Evolutionary conservation across 2,888 invertebrate genomes (phyloP), one percentile per base, ranked within the genome.

Genomic region (Poecilobothrus nobilitatus): DNA sequence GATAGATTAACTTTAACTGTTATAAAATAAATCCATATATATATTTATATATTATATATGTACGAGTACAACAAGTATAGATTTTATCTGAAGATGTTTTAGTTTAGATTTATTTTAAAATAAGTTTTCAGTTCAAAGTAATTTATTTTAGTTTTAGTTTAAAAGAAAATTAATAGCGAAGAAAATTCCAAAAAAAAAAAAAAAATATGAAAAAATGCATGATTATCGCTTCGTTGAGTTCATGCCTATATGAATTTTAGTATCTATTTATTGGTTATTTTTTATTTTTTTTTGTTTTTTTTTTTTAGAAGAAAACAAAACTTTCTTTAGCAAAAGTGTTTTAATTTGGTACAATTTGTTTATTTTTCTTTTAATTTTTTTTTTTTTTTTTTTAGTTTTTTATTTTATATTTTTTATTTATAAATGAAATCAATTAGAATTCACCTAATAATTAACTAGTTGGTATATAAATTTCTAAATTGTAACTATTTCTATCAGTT

Each of bases 391-490:
- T 4, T 27, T 27, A 27, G 27, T 27, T 27, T 27, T 27, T 27
- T 27, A 27, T 27, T 27, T 27, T 27, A 27, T 27, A 27, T 27
- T n/a, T n/a, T n/a, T n/a, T n/a, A n/a, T n/a, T n/a, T 10, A 18
- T 18, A 53, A 53, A 18, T 53, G 6, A 53, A 53, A 53, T 53
- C 53, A 53, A 53, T 53, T 53, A 53, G 53, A 53, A 53, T 53
- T 53, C 53, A 53, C 53, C 53, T 53, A 53, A 53, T 53, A 53
- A 53, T 53, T 53, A 53, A 53, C 53, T 53, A 53, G 53, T 53
- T 53, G 53, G 53, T 53, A 53, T 53, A 53, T 53, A 53, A 53
- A 53, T 53, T 53, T 53, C 53, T 53, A 53, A 15, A 53, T 53
- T 15, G 53, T 12, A 53, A 53, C 6, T 53, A 53, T 18, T 53